A percentile compares a stretch with the other conserved stretches of the same genome.
These are phyloP conservation scores for Elephantulus edwardii DNA, from an alignment of 2,113 vertebrate genomes.

Conservation along the genomic window DNA sequence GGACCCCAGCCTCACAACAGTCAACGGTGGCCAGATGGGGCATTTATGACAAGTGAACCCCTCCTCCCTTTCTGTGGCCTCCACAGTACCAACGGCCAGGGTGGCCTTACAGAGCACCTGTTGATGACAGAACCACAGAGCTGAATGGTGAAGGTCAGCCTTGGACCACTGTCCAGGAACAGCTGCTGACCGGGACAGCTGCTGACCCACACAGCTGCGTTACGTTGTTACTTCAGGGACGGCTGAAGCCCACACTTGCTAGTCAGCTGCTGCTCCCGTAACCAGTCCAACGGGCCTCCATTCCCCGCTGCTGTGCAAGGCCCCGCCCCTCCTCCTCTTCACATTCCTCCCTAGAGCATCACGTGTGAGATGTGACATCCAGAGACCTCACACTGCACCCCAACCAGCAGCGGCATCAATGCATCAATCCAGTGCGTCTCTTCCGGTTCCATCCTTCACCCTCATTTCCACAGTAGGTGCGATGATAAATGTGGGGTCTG, in stretches of 20 bases:
- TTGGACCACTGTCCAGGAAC: too few species aligned
- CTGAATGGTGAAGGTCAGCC: too few species aligned
- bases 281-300: too few species aligned
- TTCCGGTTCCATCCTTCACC: not conserved
- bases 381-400: not conserved
- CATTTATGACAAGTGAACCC: not conserved
- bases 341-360: not conserved
- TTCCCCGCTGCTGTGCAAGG: too few species aligned
- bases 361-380: not conserved
- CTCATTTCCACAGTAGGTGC: not conserved
- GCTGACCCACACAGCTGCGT: too few species aligned
- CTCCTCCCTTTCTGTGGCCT: not conserved
- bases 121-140: fast-evolving
- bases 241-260: not conserved
- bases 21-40: not conserved
- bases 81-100: not conserved
- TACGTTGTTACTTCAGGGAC: not conserved
- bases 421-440: not conserved
- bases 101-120: not conserved
- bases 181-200: not conserved
- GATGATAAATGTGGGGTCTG: not conserved
- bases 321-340: not conserved
- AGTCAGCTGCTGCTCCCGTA: not conserved
- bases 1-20: not conserved
- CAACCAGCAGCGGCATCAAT: not conserved